Evolutionary conservation across 2,888 invertebrate genomes (phyloP), one percentile per base, ranked within the genome.

Genomic region (Nowickia ferox): DNA sequence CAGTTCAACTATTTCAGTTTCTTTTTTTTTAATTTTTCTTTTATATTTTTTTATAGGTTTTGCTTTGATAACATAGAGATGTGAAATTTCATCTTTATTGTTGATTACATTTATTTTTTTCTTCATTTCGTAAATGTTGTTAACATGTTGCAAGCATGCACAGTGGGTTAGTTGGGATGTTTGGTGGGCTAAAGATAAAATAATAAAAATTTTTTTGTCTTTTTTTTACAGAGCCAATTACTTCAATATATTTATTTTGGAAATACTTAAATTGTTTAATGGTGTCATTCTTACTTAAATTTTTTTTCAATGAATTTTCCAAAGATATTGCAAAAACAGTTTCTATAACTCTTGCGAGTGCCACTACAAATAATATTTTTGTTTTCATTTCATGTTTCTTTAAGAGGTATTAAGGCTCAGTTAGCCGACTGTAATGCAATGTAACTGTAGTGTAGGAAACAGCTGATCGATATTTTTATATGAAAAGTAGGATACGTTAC

Each of bases 21-120:
- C n/a, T n/a, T 77, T 65, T 74, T n/a, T 9, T n/a, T 5, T 8
- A 48, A 42, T 84, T 59, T 75, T 65, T 63, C 9, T 72, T 30
- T 4, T 4, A 4, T 6, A 0, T 6, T 30, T 69, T 63, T 51
- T 42, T 55, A 17, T 57, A 46, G 38, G 71, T 83, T 65, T 78
- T 61, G 19, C 66, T 69, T 40, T 63, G 72, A 72, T 84, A 66
- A 68, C 72, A 69, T 63, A 19, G 30, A 81, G 77, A 82, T 85
- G 81, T 82, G 85, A 78, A 85, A 85, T 82, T 78, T 82, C 74
- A 85, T 78, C 38, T 82, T 61, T 63, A 42, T 44, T 38, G 17
- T 10, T 42, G 15, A 48, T n/a, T 30, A 30, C 30, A 30, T 15
- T 61, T 40, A 38, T 30, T 38, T 57, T 53, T 1, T 55, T 76